Percentiles rank a stretch among this genome's conserved stretches.
Conservation (phyloP, 2,888 invertebrate species). For the Drosophila colorata region DNA sequence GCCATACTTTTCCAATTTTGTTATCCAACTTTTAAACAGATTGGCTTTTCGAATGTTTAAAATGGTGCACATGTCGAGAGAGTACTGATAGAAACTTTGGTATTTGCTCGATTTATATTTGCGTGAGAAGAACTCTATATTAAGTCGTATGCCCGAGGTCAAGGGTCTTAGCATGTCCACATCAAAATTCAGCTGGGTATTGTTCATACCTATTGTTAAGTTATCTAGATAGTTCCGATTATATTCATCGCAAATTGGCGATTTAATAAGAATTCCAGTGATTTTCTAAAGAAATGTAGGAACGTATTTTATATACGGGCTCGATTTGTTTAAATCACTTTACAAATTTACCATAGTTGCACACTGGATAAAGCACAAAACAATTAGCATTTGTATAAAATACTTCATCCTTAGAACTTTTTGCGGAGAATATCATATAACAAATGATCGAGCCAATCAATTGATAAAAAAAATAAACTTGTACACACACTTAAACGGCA, state of each 20-base stretch:
- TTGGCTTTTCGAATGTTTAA: conserved; percentile 15
- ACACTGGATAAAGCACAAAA: conserved; percentile 6
- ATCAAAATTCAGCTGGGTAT: conserved; percentile 5
- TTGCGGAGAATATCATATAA: background rate
- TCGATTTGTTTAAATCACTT: background rate
- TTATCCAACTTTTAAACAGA: conserved; percentile 53
- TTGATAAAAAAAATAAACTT: background rate
- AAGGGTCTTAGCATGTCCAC: conserved; percentile 9
- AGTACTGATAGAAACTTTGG: conserved; percentile 20
- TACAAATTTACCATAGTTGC: conserved; percentile 17
- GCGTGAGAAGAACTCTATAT: conserved; percentile 16
- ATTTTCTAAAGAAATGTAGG: background rate
- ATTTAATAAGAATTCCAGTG: background rate
- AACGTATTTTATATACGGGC: too few relatives aligned
- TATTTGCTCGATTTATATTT: conserved; percentile 13
- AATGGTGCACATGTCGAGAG: conserved; percentile 23
- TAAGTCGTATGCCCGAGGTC: conserved; percentile 1
- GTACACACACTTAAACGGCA: background rate
- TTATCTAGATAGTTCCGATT: conserved; percentile 13
- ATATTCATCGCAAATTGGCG: conserved; percentile 6
- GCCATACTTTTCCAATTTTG: conserved; percentile 50
- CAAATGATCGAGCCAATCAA: background rate
- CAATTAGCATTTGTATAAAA: background rate
- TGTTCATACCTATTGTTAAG: background rate
- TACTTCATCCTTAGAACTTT: background rate